These are phyloP conservation scores for Talpa occidentalis DNA, from an alignment of 2,113 vertebrate genomes.

Conservation along the genomic window DNA sequence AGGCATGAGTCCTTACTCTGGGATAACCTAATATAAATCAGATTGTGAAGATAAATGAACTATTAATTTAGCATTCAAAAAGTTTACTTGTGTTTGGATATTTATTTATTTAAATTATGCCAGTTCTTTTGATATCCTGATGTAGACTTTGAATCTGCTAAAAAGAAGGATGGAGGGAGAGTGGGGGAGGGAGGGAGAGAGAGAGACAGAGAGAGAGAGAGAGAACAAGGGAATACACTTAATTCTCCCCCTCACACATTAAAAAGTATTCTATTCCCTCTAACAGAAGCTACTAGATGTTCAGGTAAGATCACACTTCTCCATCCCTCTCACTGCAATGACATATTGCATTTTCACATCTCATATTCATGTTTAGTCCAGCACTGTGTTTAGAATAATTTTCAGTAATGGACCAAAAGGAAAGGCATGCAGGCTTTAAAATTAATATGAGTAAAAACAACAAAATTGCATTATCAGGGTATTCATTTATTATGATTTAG, in stretches of 20 bases:
- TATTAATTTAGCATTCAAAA: slow-evolving; percentile 27
- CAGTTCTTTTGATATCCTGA: not conserved
- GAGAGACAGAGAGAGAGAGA: not conserved
- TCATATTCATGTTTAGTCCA: not conserved
- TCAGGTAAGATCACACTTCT: slow-evolving; percentile 2
- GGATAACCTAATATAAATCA: not conserved
- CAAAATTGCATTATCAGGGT: not conserved
- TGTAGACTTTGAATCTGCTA: not conserved
- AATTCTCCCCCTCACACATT: not conserved
- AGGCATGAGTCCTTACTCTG: not conserved
- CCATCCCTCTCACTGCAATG: not conserved
- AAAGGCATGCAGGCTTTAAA: not conserved
- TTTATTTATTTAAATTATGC: slow-evolving; percentile 2
- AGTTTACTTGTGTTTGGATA: not conserved
- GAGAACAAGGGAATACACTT: too few species aligned
- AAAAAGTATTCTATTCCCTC: not conserved
- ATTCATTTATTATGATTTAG: not conserved
- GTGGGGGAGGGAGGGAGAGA: too few species aligned
- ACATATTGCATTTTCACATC: not conserved
- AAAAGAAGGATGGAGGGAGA: too few species aligned
- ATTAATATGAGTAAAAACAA: slow-evolving; percentile 20
- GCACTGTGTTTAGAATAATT: not conserved
- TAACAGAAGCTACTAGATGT: slow-evolving; percentile 30
- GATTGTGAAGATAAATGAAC: not conserved
- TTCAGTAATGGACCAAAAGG: not conserved